These are phyloP conservation scores for Tenrec ecaudatus DNA, from an alignment of 2,113 vertebrate species.

Conservation along the genomic window DNA sequence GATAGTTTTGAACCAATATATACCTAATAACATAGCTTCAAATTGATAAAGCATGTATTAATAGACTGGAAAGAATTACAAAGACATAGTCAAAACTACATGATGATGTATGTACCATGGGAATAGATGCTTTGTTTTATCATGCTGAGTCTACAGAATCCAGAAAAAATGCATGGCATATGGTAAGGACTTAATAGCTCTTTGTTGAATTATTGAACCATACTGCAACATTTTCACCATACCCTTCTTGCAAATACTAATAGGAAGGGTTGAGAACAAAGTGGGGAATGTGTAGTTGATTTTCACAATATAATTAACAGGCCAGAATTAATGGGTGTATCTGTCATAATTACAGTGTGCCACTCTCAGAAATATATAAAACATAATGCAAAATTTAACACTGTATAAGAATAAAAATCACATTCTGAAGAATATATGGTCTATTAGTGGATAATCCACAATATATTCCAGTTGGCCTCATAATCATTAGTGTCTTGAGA, in stretches of 20 bases:
- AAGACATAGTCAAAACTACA: not conserved
- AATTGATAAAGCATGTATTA: conserved; percentile 5
- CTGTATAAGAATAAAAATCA: conserved; percentile 35
- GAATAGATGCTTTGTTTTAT: not conserved
- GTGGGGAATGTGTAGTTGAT: not conserved
- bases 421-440: not conserved
- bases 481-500: conserved; percentile 24
- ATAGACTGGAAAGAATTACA: not conserved
- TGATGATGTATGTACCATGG: not conserved
- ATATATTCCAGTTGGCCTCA: not conserved
- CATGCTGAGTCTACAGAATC: not conserved
- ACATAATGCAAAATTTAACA: no score
- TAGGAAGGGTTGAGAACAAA: not conserved
- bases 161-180: not conserved
- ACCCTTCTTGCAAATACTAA: not conserved
- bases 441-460: conserved; percentile 13
- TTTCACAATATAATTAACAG: conserved; percentile 1
- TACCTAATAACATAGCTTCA: not conserved
- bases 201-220: not conserved
- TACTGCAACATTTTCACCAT: not conserved
- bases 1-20: no score
- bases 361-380: not conserved
- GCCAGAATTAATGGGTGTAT: not conserved
- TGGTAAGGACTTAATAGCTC: not conserved
- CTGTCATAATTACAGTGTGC: not conserved